Conservation (phyloP, 2,888 invertebrate species). For the Eremobia ochroleuca region DNA sequence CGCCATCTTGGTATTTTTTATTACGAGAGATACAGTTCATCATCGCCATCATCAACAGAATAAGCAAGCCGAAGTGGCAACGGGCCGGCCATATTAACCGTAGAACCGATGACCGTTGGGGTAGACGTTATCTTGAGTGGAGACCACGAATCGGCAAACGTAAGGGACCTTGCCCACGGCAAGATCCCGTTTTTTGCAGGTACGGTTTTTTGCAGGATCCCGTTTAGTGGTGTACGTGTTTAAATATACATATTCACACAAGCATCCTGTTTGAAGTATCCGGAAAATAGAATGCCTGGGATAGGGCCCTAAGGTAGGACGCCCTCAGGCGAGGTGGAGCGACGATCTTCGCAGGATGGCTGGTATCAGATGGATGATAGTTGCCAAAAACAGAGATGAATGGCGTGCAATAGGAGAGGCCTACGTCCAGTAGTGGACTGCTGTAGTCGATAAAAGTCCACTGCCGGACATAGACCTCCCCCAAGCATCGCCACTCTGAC, state of each 20-base stretch:
- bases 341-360: no score
- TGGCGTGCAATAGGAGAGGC: background rate
- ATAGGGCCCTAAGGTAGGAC: no score
- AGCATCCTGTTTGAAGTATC: no score
- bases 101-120: background rate
- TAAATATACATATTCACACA: no score
- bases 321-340: no score
- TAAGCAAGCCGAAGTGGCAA: background rate
- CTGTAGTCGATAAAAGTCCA: background rate
- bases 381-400: background rate
- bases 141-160: background rate
- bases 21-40: background rate
- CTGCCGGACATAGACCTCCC: background rate
- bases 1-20: background rate
- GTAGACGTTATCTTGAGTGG: background rate
- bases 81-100: background rate
- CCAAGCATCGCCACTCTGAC: background rate
- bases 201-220: no score
- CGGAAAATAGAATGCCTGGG: no score
- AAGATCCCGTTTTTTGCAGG: no score
- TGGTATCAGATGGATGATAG: no score
- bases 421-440: background rate
- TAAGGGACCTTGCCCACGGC: no score
- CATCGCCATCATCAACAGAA: background rate
- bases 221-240: no score